These are phyloP conservation scores for Mobula hypostoma DNA, from an alignment of 2,113 vertebrate species.

Conservation along the genomic window DNA sequence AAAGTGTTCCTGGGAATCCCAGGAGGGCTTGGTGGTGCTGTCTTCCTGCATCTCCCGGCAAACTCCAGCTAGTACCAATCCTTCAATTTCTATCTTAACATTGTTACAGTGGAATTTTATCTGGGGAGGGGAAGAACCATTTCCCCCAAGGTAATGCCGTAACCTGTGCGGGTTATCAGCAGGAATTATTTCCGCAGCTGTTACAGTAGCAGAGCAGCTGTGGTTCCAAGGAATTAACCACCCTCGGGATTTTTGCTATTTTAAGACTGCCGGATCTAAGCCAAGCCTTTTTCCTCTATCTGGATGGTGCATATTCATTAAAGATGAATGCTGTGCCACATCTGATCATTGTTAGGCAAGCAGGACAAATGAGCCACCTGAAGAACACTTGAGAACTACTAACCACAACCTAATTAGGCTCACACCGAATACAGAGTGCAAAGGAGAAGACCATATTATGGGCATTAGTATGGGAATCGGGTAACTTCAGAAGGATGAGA, in stretches of 20 bases:
- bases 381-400: background rate
- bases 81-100: no score
- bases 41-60: no score
- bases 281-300: background rate
- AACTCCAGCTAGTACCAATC: no score
- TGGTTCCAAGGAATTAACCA: background rate
- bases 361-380: background rate
- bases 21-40: no score
- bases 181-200: background rate
- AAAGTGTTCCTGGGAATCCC: no score
- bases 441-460: background rate
- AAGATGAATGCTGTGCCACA: background rate
- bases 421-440: background rate
- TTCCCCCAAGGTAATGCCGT: background rate
- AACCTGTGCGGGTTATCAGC: background rate
- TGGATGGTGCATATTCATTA: background rate
- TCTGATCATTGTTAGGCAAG: background rate
- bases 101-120: no score
- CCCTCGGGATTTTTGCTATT: background rate
- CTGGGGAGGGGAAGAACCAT: background rate
- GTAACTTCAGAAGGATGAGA: background rate
- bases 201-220: background rate
- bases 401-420: background rate
- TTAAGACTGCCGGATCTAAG: background rate
- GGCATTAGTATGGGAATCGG: background rate